Conservation (phyloP, 2,113 vertebrate species). For the Megaceryle maxima region DNA sequence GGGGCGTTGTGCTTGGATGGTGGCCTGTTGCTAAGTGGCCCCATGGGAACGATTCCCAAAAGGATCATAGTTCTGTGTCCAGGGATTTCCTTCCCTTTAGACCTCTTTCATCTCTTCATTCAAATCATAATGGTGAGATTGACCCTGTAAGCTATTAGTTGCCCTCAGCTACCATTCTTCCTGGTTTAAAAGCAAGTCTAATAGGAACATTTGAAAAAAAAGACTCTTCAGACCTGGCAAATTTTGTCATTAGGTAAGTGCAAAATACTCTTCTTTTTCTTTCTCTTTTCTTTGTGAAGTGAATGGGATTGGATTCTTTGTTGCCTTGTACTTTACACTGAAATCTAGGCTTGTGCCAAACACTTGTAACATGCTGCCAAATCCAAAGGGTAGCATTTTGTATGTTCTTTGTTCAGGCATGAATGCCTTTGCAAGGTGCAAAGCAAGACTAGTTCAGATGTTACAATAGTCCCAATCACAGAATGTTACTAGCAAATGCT, state of each 20-base stretch:
- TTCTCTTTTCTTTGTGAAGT: neutral
- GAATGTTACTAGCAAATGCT: neutral
- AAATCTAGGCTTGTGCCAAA: conserved; percentile 30
- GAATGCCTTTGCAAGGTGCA: conserved; percentile 51
- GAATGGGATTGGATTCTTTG: conserved; percentile 41
- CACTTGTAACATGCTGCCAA: neutral
- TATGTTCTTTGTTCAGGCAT: conserved; percentile 34
- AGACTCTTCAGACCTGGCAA: neutral
- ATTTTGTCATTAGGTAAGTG: conserved; percentile 32
- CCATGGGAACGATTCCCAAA: conserved; percentile 35
- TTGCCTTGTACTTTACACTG: conserved; percentile 34
- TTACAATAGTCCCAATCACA: neutral
- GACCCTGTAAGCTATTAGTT: conserved; percentile 34
- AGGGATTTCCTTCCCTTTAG: conserved; percentile 28
- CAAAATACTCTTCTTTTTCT: neutral
- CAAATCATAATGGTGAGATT: conserved; percentile 27
- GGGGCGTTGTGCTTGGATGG: conserved; percentile 37
- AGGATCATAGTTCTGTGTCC: conserved; percentile 12
- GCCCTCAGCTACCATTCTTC: conserved; percentile 41
- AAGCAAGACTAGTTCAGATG: neutral
- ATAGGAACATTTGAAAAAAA: neutral
- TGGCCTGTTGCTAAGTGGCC: conserved; percentile 63
- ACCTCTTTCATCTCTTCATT: conserved; percentile 49
- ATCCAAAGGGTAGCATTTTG: conserved; percentile 13
- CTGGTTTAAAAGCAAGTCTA: conserved; percentile 16